Conservation (phyloP, 2,797 vertebrate genomes). For the Myripristis jacobus region DNA sequence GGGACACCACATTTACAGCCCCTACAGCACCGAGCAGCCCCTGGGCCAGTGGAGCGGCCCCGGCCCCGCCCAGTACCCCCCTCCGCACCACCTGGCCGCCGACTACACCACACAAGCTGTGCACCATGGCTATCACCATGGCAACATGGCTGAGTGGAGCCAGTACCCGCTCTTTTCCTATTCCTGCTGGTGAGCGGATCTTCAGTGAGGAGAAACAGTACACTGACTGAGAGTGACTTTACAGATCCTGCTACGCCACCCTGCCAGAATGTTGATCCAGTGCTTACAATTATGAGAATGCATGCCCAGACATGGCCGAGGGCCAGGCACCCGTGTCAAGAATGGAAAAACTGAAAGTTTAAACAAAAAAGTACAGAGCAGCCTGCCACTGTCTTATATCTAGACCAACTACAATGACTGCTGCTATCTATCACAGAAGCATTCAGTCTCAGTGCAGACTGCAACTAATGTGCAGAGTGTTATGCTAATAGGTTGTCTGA, state of each 20-base stretch:
- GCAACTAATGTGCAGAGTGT: constrained; percentile 27
- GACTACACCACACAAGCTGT: constrained; percentile 87
- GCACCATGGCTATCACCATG: constrained; percentile 86
- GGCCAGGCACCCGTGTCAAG: constrained; percentile 18
- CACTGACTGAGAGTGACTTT: constrained; percentile 36
- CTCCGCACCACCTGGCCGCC: constrained; percentile 84
- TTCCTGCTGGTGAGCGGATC: constrained; percentile 88
- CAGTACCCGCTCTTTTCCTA: constrained; percentile 93
- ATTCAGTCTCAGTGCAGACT: constrained; percentile 18
- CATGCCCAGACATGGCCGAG: constrained; percentile 54
- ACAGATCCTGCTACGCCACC: constrained; percentile 2
- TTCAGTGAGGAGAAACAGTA: neutral
- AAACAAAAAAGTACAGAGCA: neutral
- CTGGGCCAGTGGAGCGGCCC: constrained; percentile 88
- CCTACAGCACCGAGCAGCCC: constrained; percentile 85
- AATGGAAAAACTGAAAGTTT: constrained; percentile 14
- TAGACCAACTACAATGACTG: neutral
- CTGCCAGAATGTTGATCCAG: constrained; percentile 13
- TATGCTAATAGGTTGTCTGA: constrained; percentile 34
- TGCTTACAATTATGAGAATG: constrained; percentile 35
- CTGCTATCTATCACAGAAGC: neutral
- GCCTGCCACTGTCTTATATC: constrained; percentile 7
- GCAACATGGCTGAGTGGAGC: constrained; percentile 90
- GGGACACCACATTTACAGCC: constrained; percentile 84
- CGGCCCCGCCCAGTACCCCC: constrained; percentile 84